These are phyloP conservation scores for Laspeyria flexula DNA, from an alignment of 2,888 invertebrate genomes.

Conservation along the genomic window DNA sequence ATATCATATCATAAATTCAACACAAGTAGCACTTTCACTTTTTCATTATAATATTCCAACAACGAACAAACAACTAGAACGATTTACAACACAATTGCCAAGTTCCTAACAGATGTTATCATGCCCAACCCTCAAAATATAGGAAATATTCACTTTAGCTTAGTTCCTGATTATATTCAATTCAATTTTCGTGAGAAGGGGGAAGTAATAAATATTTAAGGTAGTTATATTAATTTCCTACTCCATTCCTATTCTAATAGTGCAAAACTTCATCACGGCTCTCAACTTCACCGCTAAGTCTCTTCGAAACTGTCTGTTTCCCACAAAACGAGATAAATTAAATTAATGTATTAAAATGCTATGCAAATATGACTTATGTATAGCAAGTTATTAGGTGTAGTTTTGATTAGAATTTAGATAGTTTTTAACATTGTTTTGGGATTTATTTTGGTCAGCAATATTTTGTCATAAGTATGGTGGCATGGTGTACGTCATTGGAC, in stretches of 20 bases:
- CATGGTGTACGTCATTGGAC: too few species aligned
- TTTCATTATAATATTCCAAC: not conserved
- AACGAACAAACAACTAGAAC: not conserved
- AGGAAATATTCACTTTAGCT: slow-evolving; percentile 7
- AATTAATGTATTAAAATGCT: slow-evolving; percentile 57
- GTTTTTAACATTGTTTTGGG: too few species aligned
- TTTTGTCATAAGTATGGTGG: too few species aligned
- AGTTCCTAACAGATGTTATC: slow-evolving; percentile 7
- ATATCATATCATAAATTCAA: too few species aligned
- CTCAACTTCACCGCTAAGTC: slow-evolving; percentile 49
- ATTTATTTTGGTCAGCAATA: too few species aligned
- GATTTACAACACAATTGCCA: not conserved
- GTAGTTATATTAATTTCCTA: slow-evolving; percentile 44
- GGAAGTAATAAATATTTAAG: slow-evolving; percentile 40
- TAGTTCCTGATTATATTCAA: slow-evolving; percentile 21
- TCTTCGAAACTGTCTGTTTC: slow-evolving; percentile 55
- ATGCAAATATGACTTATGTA: slow-evolving; percentile 15
- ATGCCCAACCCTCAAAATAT: slow-evolving; percentile 6
- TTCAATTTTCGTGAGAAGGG: slow-evolving; percentile 13
- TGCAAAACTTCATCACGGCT: slow-evolving; percentile 45
- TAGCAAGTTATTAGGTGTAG: not conserved
- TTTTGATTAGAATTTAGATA: too few species aligned
- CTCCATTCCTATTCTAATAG: slow-evolving; percentile 45
- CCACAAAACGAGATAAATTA: slow-evolving; percentile 61
- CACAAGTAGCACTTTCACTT: too few species aligned